Evolutionary conservation across 2,888 invertebrate genomes (phyloP), one percentile per base, ranked within the genome.

Genomic region (Epinotia brunnichana): DNA sequence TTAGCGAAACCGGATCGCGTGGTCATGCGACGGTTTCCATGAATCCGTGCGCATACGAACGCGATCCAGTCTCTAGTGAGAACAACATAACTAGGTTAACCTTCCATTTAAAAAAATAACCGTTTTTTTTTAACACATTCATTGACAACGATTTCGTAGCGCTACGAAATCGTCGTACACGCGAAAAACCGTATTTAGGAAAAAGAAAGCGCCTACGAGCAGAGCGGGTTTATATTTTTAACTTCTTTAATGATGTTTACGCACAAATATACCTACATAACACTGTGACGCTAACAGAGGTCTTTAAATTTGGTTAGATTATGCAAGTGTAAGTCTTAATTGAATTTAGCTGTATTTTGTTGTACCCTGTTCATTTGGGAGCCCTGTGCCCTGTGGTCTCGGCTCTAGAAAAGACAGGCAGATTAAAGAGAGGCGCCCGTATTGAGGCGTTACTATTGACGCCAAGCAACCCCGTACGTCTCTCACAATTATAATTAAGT

Each of bases 391-490:
- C 81, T 77, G 82, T 93, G 89, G 88, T 89, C 88, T 87, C 83
- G 90, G 86, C 84, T 92, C 92, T 89, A 93, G 93, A 93, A 88
- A 93, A 92, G 85, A 86, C 92, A 93, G 93, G 92, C 79, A 93
- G 74, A 93, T 90, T 83, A 89, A 86, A 88, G 90, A 82, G 87
- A 91, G 88, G 84, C 92, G 91, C 90, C 93, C 93, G 93, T 93
- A 87, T 93, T 93, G 93, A 90, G 89, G 92, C 87, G 84, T 90
- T 84, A 90, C 83, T 63, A 79, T 93, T 90, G 91, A 90, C 89
- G 91, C 90, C 90, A 90, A 82, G 76, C 93, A 92, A 93, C 93
- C 85, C 93, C 92, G 93, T 91, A 93, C 93, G 93, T 90, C 86
- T 92, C 88, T 87, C 89, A 93, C 93, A 93, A 85, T 59, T 53